Base-by-base conservation (phyloP, 2,888 invertebrate species). In the Hydriomena furcata region DNA sequence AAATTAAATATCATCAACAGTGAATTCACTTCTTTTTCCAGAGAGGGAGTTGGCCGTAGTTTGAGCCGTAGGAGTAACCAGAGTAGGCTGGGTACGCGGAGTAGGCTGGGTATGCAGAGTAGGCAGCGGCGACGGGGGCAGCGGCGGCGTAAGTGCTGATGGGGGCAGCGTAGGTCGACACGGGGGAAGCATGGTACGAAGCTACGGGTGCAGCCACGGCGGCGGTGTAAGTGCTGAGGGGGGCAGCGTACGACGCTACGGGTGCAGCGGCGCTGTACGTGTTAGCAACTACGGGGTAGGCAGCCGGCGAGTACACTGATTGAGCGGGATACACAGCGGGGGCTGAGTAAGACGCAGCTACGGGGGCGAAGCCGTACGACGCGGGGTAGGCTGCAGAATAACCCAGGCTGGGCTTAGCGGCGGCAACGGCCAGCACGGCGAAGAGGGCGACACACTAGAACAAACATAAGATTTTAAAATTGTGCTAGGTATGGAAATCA, bases 391-490 rank as follows among this genome's bases (percentile, higher is more conserved):
- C 43, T 5, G 40, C 12, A 8, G 44, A 24, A 35, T 42, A 45
- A 21, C 28, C 50, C 7, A 52, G 10, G 45, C 37, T 40, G 31
- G 64, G 62, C 53, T 62, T 58, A 32, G 61, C 60, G 36, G 58
- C 63, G 31, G 48, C 61, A 20, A 55, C 58, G 17, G 62, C 62
- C 63, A 65, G 31, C 11, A 60, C 47, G 42, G 65, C 59, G 23
- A 52, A 37, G 24, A 63, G 50, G 47, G 55, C 65, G 24, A 65
- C 50, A 40, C 54, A 58, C 61, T 61, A 55, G 2, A 58, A 61
- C 35, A 52, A 46, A 17, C 43, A 34, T 7, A 46, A 5, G 1
- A 24, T 7, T 11, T 32, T 6, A 13, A n/a, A n/a, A n/a, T n/a
- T n/a, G n/a, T n/a, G n/a, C n/a, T n/a, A n/a, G n/a, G n/a, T n/a